Percentiles rank a stretch among this genome's conserved stretches.
These are phyloP conservation scores for Acromyrmex echinatior DNA, from an alignment of 1,140 invertebrate species.

Conservation along the genomic window DNA sequence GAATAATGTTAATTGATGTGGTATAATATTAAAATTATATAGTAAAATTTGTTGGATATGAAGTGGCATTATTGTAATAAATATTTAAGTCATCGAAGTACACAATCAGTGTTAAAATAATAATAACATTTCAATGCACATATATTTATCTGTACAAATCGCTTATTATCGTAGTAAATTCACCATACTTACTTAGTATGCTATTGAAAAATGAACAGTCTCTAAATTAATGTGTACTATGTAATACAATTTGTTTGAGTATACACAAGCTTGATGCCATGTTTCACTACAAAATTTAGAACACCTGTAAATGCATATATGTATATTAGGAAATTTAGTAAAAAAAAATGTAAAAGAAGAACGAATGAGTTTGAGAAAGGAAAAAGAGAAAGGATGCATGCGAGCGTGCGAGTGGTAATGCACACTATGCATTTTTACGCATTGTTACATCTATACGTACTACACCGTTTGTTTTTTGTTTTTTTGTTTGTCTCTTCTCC, in stretches of 20 bases:
- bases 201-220: not conserved
- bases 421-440: conserved; percentile 79
- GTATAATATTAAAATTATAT: not conserved
- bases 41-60: conserved; percentile 20
- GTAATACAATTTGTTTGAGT: conserved; percentile 39
- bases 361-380: too few relatives aligned
- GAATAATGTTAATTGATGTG: not conserved
- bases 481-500: conserved; percentile 85
- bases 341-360: not conserved
- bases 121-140: conserved; percentile 11
- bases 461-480: conserved; percentile 86
- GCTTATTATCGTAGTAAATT: conserved; percentile 34
- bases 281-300: conserved; percentile 49
- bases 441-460: conserved; percentile 85
- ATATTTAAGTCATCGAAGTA: not conserved
- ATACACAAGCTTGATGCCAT: conserved; percentile 28
- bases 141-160: conserved; percentile 52
- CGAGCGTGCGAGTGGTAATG: conserved; percentile 41
- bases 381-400: conserved; percentile 26
- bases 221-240: conserved; percentile 12
- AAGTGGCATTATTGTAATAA: not conserved
- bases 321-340: conserved; percentile 55
- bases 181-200: not conserved
- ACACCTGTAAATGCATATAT: conserved; percentile 73
- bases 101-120: conserved; percentile 12